Conservation (phyloP, 2,888 invertebrate genomes). For the Barypeithes pellucidus region DNA sequence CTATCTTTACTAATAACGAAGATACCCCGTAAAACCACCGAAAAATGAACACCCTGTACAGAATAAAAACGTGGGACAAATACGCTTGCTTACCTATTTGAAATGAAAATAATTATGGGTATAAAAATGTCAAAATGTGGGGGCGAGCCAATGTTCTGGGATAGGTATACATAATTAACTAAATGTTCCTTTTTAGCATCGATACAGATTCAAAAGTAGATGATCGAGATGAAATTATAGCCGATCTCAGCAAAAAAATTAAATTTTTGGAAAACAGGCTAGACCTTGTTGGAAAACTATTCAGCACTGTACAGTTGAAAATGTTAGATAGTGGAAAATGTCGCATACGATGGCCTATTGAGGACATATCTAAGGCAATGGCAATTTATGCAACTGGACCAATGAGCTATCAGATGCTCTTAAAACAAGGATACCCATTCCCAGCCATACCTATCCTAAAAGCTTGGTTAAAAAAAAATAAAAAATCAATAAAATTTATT, state of each 20-base stretch:
- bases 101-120: too few species aligned
- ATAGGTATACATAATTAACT: not conserved
- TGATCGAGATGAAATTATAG: constrained; percentile 3
- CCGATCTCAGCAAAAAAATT: not conserved
- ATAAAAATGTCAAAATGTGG: too few species aligned
- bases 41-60: too few species aligned
- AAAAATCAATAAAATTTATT: too few species aligned
- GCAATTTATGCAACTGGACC: not conserved
- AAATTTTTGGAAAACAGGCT: not conserved
- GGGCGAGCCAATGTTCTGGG: too few species aligned
- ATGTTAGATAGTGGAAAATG: not conserved
- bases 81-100: too few species aligned
- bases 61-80: too few species aligned
- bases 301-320: not conserved
- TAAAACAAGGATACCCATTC: too few species aligned
- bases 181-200: too few species aligned
- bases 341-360: not conserved
- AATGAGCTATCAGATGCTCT: not conserved
- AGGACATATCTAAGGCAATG: not conserved
- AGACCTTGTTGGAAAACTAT: not conserved
- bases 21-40: too few species aligned
- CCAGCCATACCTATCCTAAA: not conserved
- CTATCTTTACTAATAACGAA: too few species aligned
- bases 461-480: not conserved
- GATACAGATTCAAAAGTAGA: not conserved